Base-by-base conservation (phyloP, 2,888 invertebrate species). In the Drosophila cracens region DNA sequence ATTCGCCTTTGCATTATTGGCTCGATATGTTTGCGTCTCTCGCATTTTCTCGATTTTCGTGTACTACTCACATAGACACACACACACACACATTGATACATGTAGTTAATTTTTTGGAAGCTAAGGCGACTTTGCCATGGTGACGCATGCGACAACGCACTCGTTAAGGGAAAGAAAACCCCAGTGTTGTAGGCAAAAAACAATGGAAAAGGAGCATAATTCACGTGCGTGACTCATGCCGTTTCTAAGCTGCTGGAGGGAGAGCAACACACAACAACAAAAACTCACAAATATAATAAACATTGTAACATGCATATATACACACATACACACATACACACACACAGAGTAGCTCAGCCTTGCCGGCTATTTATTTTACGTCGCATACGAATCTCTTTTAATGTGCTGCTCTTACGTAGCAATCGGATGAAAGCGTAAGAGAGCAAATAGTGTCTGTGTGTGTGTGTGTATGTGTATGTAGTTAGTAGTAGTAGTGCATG, bases 151-250 rank as follows among this genome's bases (percentile, higher is more conserved):
- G 73, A 65, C 68, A 72, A 65, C 43, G 51, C 59, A 63, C 29
- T 51, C 34, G 58, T 51, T 34, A 52, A 75, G 29, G 29, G 48
- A 59, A 76, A 27, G 36, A 52, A 76, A 54, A 54, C 18, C 43
- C 59, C 38, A 67, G 38, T 61, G 46, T 46, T 29, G 31, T 43
- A 16, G 57, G 57, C 21, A 46, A 21, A 61, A 40, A 43, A 52
- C n/a, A 52, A 31, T 31, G 31, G 2, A 43, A 40, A 64, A 33
- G 83, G 74, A 74, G 36, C 69, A 69, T 60, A 73, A 70, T 73
- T 78, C 58, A 87, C 67, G 84, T 76, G 89, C 87, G 87, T 83
- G 83, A 83, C 87, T 89, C 83, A 83, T 84, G 80, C 38, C 82
- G 54, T 62, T 43, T 33, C 29, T 61, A 40, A 40, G 34, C 13